These are phyloP conservation scores for Neopipo cinnamomea DNA, from an alignment of 2,113 vertebrate genomes.

Conservation along the genomic window DNA sequence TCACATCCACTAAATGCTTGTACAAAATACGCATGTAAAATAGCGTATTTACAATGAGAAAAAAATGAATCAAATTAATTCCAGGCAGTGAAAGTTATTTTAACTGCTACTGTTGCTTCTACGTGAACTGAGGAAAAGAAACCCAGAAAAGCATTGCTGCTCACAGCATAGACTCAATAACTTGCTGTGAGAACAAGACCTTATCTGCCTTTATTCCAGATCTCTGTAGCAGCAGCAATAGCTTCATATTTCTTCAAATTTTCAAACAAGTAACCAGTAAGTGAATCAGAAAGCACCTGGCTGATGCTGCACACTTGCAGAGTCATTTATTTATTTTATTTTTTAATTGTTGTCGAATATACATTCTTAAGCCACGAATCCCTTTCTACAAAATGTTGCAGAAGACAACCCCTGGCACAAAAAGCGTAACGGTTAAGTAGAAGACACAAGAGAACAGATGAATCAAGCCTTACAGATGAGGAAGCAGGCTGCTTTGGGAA, in stretches of 20 bases:
- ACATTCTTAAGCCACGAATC: neutral
- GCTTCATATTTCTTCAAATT: neutral
- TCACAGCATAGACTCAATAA: neutral
- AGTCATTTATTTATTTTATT: neutral
- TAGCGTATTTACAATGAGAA: neutral
- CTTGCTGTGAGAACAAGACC: neutral
- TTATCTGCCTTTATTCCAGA: neutral
- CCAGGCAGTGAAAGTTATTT: neutral
- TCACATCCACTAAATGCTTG: neutral
- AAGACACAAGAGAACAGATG: neutral
- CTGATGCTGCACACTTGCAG: neutral
- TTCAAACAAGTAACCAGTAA: neutral
- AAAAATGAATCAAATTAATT: neutral
- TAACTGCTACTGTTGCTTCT: neutral
- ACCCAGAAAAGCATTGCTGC: neutral
- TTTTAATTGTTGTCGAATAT: neutral
- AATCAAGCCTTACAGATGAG: neutral
- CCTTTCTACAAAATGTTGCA: neutral
- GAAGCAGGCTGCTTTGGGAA: neutral
- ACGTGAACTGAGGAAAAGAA: neutral
- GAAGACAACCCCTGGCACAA: neutral
- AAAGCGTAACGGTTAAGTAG: neutral
- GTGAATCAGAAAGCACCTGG: neutral
- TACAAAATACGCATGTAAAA: neutral
- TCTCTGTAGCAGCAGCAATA: neutral